phyloP scores from a whole-genome alignment of 1,140 invertebrate genomes.

The Coenobita brevimanus region DNA sequence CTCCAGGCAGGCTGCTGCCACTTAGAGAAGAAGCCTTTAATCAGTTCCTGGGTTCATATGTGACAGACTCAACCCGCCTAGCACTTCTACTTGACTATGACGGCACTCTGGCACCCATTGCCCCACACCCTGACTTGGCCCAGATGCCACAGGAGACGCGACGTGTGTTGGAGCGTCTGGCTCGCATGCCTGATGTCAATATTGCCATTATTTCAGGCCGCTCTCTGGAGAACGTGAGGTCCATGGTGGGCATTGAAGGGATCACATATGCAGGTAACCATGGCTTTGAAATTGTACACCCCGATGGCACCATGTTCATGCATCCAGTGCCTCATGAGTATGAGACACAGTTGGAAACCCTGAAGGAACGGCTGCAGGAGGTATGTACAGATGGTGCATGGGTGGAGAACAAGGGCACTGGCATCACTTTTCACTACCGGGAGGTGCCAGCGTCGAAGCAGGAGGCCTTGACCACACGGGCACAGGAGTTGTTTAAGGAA shows the following conservation, averaged over 20 bases:
- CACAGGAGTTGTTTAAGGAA: conserved; percentile 82
- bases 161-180: conserved; percentile 85
- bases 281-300: conserved; percentile 90
- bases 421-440: conserved; percentile 91
- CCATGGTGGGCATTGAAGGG: conserved; percentile 90
- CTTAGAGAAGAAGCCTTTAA: conserved; percentile 72
- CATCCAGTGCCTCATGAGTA: conserved; percentile 91
- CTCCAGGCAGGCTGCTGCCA: conserved; percentile 81
- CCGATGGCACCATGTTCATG: conserved; percentile 91
- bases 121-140: conserved; percentile 90
- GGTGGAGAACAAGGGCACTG: conserved; percentile 92
- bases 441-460: conserved; percentile 77
- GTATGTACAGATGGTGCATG: conserved; percentile 90
- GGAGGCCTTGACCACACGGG: conserved; percentile 80
- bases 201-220: conserved; percentile 91
- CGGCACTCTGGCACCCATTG: conserved; percentile 90
- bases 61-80: conserved; percentile 88
- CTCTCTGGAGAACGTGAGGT: conserved; percentile 89
- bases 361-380: conserved; percentile 87
- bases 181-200: conserved; percentile 91
- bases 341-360: conserved; percentile 84
- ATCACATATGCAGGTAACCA: conserved; percentile 94
- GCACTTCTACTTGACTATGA: conserved; percentile 91
- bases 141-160: conserved; percentile 88
- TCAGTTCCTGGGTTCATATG: conserved; percentile 79